Evolutionary conservation across 2,797 vertebrate species (phyloP).

Genomic region (Urophycis tenuis): DNA sequence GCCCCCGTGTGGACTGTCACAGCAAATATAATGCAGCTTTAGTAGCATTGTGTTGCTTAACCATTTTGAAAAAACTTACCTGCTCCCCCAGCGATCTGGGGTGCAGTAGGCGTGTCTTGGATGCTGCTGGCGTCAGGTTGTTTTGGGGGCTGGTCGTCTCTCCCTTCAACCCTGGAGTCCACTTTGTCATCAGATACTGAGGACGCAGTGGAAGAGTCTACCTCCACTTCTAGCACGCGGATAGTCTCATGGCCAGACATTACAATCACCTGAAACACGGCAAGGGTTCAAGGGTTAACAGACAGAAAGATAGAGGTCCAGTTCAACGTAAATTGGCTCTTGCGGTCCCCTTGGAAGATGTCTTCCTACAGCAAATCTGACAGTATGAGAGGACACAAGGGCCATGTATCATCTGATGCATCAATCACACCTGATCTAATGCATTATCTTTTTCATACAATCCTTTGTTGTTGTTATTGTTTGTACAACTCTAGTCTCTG

Average conservation of each 20-base stretch:
- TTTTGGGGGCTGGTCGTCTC: slow-evolving; percentile 38
- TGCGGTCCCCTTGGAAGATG: background rate
- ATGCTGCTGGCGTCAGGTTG: slow-evolving; percentile 36
- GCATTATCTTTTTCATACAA: background rate
- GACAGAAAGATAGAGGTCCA: background rate
- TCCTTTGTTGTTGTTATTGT: background rate
- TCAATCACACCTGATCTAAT: background rate
- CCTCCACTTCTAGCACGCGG: slow-evolving; percentile 88
- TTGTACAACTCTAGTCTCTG: background rate
- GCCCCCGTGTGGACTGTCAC: too few species aligned
- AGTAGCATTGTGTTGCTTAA: background rate
- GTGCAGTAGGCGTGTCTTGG: slow-evolving; percentile 37
- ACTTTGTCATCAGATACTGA: slow-evolving; percentile 50
- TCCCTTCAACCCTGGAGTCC: slow-evolving; percentile 53
- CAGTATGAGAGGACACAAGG: background rate
- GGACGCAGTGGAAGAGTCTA: slow-evolving; percentile 70
- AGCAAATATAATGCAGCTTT: too few species aligned
- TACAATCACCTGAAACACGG: slow-evolving; percentile 83
- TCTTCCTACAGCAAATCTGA: background rate
- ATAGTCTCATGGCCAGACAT: slow-evolving; percentile 97
- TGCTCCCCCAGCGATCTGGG: slow-evolving; percentile 42
- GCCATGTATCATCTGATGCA: background rate
- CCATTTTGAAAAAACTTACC: slow-evolving; percentile 49
- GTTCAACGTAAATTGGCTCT: background rate
- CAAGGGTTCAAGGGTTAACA: slow-evolving; percentile 8